These are phyloP conservation scores for Dusona sp. DNA, from an alignment of 2,888 invertebrate genomes.

Conservation along the genomic window DNA sequence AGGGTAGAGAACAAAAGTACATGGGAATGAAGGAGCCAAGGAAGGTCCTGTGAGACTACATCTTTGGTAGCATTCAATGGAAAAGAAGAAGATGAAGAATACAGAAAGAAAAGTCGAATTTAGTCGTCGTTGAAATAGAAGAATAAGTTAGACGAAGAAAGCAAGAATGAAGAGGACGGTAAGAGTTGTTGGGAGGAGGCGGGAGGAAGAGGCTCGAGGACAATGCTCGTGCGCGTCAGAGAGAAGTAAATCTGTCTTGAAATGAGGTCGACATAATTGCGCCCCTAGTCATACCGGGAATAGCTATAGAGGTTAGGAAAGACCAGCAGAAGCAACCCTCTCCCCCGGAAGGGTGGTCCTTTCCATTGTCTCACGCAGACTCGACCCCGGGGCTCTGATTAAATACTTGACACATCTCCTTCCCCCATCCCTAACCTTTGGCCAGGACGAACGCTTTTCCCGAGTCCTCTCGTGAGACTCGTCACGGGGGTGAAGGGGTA, in stretches of 20 bases:
- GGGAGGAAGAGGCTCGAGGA: constrained; percentile 54
- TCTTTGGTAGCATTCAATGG: constrained; percentile 14
- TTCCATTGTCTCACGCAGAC: constrained; percentile 82
- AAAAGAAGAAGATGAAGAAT: constrained; percentile 4
- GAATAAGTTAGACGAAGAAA: constrained; percentile 51
- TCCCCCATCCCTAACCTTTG: constrained; percentile 50
- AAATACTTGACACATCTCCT: constrained; percentile 84
- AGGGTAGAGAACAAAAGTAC: constrained; percentile 7
- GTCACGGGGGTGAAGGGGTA: constrained; percentile 67
- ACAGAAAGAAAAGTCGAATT: constrained; percentile 54
- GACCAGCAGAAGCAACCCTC: constrained; percentile 43
- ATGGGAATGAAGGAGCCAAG: background rate
- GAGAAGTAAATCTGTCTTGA: constrained; percentile 78
- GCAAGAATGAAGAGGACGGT: constrained; percentile 18
- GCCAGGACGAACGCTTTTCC: constrained; percentile 25
- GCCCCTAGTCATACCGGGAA: constrained; percentile 77
- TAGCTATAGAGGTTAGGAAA: constrained; percentile 50
- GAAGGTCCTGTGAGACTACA: constrained; percentile 1
- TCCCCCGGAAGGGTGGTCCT: constrained; percentile 72
- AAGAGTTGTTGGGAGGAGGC: constrained; percentile 25
- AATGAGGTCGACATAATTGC: constrained; percentile 83
- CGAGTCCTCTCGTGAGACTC: constrained; percentile 17
- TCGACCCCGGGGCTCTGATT: constrained; percentile 81
- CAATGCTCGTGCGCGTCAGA: constrained; percentile 67
- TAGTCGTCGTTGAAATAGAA: constrained; percentile 56